Base-by-base conservation (phyloP, 2,113 vertebrate genomes). In the Nycticebus coucang region DNA sequence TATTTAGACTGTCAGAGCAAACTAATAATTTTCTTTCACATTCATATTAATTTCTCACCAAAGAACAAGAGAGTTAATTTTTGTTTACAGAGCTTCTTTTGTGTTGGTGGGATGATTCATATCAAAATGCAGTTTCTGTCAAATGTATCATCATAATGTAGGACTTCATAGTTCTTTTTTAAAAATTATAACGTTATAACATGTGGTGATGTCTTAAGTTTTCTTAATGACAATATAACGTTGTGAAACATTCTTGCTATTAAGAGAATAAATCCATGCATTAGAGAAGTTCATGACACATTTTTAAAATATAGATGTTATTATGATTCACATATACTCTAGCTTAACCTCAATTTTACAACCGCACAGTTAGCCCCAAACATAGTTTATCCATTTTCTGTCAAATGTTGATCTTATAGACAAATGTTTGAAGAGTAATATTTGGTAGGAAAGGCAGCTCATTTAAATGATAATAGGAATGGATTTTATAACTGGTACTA, bases 11-110 rank as follows among this genome's bases (percentile, higher is more conserved):
- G 78, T 93, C 91, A 94, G 57, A 89, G 71, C 72, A 96, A 98
- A 93, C 90, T 97, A 96, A 97, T 96, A 97, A 95, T 90, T 98
- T 97, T 95, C 78, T 21, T 41, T 97, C 62, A 95, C 37, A 93
- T 96, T 35, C 75, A 19, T 96, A 97, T 96, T 97, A 96, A 94
- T 97, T 95, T 64, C 88, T 97, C 79, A 93, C 59, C 92, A 75
- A 95, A 92, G 92, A 95, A 97, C 92, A 91, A 45, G 15, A 80
- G 2, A 59, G 22, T 45, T 84, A 93, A 95, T 95, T 88, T 89
- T 97, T 95, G 91, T 75, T 95, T 95, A 55, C 17, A 85, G 24
- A 71, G 95, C 30, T 69, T 94, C 96, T 97, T 96, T 95, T 96
- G 28, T 95, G 92, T 91, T 89, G 33, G 37, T 92, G 66, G 81